Base-by-base conservation (phyloP, 2,113 vertebrate species). In the Aphelocoma coerulescens region DNA sequence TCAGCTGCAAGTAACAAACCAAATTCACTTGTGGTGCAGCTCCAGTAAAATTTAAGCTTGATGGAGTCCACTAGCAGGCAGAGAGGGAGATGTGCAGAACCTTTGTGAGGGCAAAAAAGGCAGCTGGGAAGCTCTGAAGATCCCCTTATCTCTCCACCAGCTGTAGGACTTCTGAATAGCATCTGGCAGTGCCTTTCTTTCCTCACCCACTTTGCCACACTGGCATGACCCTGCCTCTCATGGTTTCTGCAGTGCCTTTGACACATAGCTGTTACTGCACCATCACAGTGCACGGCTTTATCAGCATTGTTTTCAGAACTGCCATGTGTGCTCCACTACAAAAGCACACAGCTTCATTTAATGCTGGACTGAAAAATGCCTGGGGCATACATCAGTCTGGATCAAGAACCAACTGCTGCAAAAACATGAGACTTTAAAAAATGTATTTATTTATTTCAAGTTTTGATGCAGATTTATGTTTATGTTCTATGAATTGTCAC, bases 141-240 rank as follows among this genome's bases (percentile, higher is more conserved):
- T 69, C n/a, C 16, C 27, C 27, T 54, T 37, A 11, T 52, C 14
- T 21, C 27, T n/a, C 46, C 16, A 21, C 4, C 35, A 41, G 11
- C 35, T 2, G 2, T n/a, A 13, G 32, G 62, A 37, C 37, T 63
- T 51, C 17, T 11, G 13, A 76, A 33, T 3, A 71, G 51, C 28
- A 54, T 24, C 44, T 12, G 48, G 22, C 37, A 69, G 7, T 23
- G 69, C 10, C 16, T 66, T 77, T 49, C n/a, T 46, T 74, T 77
- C 22, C 41, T 3, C 0, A 1, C 51, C 4, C 0, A 1, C 24
- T 73, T 48, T 7, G 12, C 59, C 65, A 15, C 18, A 35, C 18
- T 14, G 44, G 41, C 23, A 16, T 20, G 44, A 11, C 8, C 13
- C 26, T 27, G 23, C 44, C n/a, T 65, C 49, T 69, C 9, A 8